Evolutionary conservation across 2,113 vertebrate species (phyloP), one percentile per base, ranked within the genome.

Genomic region (Tachycineta bicolor): DNA sequence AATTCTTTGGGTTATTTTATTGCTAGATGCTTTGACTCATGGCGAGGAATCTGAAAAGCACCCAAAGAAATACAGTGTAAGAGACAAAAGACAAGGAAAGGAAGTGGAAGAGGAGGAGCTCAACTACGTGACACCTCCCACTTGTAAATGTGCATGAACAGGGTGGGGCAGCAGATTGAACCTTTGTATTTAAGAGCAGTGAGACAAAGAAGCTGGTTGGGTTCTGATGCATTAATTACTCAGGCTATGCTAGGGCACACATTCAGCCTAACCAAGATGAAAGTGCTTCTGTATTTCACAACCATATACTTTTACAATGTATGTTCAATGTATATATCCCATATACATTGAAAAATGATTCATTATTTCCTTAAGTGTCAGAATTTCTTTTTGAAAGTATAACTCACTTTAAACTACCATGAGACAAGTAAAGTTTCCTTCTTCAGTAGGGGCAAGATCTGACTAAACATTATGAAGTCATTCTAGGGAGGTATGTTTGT

Each of bases 111-210:
- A 47, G 29, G 13, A 70, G 78, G 46, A 63, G 14, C 44, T 86
- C 0, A 0, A 11, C 44, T 68, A 0, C 21, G 46, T 76, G 18
- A 39, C 63, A 55, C 23, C 7, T 90, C 5, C 4, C 0, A 0
- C 25, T 43, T 55, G 18, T 29, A 46, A 50, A n/a, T 2, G 0
- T 52, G 19, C 26, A 8, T 43, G 1, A 71, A 10, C 25, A 18
- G 39, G 10, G 44, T 5, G 2, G 31, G 28, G 16, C 37, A 31
- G 31, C 18, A 68, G 58, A 29, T 18, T 55, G 49, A 76, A 20
- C 10, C 17, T 47, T 37, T 1, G 1, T 68, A 5, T 43, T 92
- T 71, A 9, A 16, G 28, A 26, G 68, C 33, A 33, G 12, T 43
- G 34, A 21, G 21, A 58, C 24, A 64, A 79, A 80, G 41, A 69